Conservation (phyloP, 2,797 vertebrate species). For the Zalophus californianus region DNA sequence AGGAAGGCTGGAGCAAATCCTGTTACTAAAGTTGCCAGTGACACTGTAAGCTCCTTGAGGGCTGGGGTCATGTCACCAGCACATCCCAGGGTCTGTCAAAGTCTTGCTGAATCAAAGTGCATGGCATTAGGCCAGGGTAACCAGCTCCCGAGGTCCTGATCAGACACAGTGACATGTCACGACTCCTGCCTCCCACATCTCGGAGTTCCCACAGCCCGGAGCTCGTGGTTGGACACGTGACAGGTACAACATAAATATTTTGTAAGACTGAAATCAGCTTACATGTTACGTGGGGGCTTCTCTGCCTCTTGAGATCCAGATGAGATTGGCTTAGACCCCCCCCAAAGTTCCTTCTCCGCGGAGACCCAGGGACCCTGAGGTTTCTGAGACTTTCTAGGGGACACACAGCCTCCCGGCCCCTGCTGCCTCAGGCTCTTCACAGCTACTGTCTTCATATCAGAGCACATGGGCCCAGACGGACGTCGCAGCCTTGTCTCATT, state of each 20-base stretch:
- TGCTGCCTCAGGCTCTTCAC: background rate
- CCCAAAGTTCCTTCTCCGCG: background rate
- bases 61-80: background rate
- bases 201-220: background rate
- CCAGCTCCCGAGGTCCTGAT: background rate
- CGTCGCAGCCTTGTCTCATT: conserved; percentile 39
- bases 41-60: background rate
- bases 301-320: background rate
- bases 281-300: background rate
- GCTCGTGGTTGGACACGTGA: background rate
- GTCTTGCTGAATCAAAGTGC: background rate
- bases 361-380: background rate
- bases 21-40: background rate
- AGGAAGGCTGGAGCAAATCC: background rate
- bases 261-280: background rate
- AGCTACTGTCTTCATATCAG: background rate
- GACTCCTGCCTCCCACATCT: background rate
- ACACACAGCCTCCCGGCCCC: background rate
- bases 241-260: background rate
- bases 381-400: background rate
- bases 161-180: background rate
- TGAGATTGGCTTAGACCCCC: background rate
- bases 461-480: background rate
- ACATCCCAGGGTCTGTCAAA: background rate
- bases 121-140: background rate